A percentile compares a stretch with the other conserved stretches of the same genome.
Evolutionary conservation across 2,888 invertebrate genomes (phyloP).

Genomic region (Mactromeris polynyma): DNA sequence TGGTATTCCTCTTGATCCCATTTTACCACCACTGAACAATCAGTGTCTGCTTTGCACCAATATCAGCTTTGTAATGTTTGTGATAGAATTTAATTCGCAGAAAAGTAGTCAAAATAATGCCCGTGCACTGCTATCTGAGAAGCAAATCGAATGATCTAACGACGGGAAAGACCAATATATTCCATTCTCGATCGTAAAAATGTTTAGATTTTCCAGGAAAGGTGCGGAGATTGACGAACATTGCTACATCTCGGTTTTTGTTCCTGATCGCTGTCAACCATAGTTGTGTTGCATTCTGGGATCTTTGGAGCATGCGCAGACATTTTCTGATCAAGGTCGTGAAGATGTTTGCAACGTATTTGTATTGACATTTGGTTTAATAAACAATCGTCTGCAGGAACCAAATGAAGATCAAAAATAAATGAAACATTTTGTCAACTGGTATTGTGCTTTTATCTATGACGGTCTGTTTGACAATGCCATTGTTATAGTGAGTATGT

Average conservation of each 20-base stretch:
- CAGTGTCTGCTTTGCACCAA: background rate
- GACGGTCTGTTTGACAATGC: background rate
- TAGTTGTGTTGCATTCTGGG: conserved; percentile 38
- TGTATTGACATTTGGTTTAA: background rate
- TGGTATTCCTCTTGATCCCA: conserved; percentile 73
- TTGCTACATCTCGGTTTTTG: conserved; percentile 18
- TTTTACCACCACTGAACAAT: conserved; percentile 25
- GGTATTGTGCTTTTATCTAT: background rate
- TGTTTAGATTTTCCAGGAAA: conserved; percentile 25
- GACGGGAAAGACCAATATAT: background rate
- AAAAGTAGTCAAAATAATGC: background rate
- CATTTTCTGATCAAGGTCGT: conserved; percentile 30
- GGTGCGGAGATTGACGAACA: conserved; percentile 3
- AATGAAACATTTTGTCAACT: background rate
- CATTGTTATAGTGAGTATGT: background rate
- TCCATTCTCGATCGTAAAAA: background rate
- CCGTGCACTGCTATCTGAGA: background rate
- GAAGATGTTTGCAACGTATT: background rate
- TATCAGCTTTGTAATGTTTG: background rate
- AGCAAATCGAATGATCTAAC: background rate
- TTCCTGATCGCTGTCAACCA: conserved; percentile 44
- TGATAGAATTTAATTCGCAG: background rate
- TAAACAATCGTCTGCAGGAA: conserved; percentile 39
- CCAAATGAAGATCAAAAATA: background rate
- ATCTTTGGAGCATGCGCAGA: conserved; percentile 45